A percentile compares a stretch with the other conserved stretches of the same genome.
phyloP scores from a whole-genome alignment of 2,797 vertebrate species.

The Characodon lateralis region DNA sequence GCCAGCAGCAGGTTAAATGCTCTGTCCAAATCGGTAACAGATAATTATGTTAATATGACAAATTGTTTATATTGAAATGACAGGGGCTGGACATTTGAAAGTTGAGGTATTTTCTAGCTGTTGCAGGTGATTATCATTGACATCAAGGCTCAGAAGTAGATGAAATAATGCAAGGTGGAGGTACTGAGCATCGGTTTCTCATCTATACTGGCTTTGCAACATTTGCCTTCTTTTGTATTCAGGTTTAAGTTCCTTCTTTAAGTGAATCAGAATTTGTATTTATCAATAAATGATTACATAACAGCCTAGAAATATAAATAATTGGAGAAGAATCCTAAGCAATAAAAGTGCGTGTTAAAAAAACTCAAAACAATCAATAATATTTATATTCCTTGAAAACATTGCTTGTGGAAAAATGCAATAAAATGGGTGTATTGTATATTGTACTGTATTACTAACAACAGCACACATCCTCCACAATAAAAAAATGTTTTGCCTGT shows the following conservation, averaged over 20 bases:
- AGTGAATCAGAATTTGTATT: background rate
- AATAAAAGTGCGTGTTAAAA: background rate
- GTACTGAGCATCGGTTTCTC: background rate
- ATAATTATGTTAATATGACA: conserved; percentile 59
- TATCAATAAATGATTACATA: background rate
- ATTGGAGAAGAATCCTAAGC: background rate
- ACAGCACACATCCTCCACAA: background rate
- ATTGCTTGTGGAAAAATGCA: background rate
- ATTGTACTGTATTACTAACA: background rate
- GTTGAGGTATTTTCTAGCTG: background rate
- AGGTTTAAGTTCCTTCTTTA: background rate
- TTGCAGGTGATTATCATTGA: background rate
- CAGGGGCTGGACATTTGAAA: conserved; percentile 19
- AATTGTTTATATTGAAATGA: conserved; percentile 55
- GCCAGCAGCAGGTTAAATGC: conserved; percentile 53
- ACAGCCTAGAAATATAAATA: background rate
- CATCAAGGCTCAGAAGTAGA: background rate
- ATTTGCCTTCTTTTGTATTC: background rate
- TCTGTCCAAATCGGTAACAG: conserved; percentile 58
- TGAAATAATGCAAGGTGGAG: background rate
- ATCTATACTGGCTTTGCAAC: background rate
- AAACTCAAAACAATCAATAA: background rate
- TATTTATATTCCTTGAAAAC: background rate
- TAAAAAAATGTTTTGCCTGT: too few relatives aligned
- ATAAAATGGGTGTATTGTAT: background rate